A percentile compares a stretch with the other conserved stretches of the same genome.
Conservation (phyloP, 2,113 vertebrate genomes). For the Columba livia region DNA sequence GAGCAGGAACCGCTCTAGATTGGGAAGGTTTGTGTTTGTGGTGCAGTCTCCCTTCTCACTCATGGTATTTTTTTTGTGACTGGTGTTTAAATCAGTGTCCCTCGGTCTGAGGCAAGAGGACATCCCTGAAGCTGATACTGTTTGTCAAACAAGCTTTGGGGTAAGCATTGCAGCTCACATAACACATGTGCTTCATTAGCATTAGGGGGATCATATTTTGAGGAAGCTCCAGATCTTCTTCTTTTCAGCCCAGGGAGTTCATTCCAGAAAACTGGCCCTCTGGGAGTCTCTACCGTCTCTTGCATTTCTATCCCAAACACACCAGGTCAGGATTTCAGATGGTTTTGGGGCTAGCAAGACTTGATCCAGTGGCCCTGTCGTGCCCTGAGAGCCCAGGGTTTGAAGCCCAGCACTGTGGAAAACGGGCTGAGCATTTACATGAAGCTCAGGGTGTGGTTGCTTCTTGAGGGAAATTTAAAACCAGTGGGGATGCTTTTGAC, state of each 20-base stretch:
- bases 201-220: not conserved
- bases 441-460: not conserved
- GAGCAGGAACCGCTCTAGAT: not conserved
- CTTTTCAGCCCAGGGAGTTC: not conserved
- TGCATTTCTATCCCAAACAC: not conserved
- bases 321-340: not conserved
- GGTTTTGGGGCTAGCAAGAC: not conserved
- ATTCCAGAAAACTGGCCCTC: not conserved
- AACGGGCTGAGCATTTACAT: not conserved
- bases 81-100: not conserved
- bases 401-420: not conserved
- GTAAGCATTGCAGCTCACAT: not conserved
- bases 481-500: not conserved
- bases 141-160: not conserved
- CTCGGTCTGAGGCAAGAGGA: not conserved
- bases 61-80: not conserved
- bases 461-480: not conserved
- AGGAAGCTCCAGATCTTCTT: not conserved
- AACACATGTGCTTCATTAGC: not conserved
- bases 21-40: not conserved
- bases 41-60: not conserved
- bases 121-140: not conserved
- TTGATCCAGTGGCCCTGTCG: fast-evolving
- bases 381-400: not conserved
- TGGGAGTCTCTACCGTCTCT: not conserved